Base-by-base conservation (phyloP, 1,140 invertebrate species). In the Polypedilum pembai region DNA sequence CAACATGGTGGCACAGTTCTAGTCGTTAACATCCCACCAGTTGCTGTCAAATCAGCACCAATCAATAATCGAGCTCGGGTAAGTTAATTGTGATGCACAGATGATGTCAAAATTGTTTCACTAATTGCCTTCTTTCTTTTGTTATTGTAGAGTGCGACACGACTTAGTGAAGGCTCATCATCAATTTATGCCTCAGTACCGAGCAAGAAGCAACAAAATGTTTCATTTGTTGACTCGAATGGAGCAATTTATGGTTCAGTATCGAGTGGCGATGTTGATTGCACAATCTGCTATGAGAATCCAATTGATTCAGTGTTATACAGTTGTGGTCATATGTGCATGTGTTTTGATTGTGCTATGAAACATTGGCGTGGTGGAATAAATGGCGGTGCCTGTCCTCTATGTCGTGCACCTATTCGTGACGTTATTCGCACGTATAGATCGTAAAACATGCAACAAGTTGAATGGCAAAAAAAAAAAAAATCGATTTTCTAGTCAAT, bases 271-370 rank as follows among this genome's bases (percentile, higher is more conserved):
- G 86, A 86, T 17, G 85, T 84, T 56, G 95, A 98, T 80, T 98
- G 96, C 83, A 94, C 92, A 0, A 94, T 98, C 73, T 99, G 96
- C 83, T 97, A 94, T 80, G 96, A 98, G 81, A 89, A 94, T 77
- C 87, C 88, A 74, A 94, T 97, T 73, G 94, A 98, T 83, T 92
- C 92, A 78, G 96, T 97, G 20, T 85, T 98, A 18, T 98, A 98
- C 80, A 94, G 92, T 85, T 99, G 96, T 82, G 96, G 96, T 56
- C 96, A 98, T 84, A 96, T 98, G 93, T 99, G 96, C 80, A 96
- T 98, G 95, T 99, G 96, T 81, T 98, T 94, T 79, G 86, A 93
- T n/a, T 98, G 96, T 84, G 95, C 95, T 1, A 87, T 93, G 15
- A 91, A 95, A 77, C 94, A 97, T 79, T 96, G 94, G 92, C 85